Conservation (phyloP, 2,888 invertebrate species). For the Caenorhabditis doughertyi region DNA sequence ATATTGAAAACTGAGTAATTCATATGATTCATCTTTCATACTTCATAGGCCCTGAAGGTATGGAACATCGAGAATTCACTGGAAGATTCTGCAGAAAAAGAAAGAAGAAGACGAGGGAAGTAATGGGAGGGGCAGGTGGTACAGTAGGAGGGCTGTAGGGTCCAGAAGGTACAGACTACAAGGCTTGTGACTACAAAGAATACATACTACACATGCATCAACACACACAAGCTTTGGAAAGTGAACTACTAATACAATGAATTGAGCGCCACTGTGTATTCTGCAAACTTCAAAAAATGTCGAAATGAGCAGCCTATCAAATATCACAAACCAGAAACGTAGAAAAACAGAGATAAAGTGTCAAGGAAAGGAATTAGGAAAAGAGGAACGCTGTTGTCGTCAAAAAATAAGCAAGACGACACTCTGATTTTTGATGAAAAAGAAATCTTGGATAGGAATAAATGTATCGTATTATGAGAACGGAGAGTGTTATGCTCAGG, state of each 20-base stretch:
- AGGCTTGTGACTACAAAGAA: no score
- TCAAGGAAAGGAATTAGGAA: neutral
- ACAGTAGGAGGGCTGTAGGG: no score
- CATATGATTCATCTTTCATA: neutral
- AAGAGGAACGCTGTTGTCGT: neutral
- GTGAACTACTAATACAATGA: no score
- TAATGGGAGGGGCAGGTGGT: no score
- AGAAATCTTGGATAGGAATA: neutral
- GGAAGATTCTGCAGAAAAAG: neutral
- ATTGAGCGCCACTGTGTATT: no score
- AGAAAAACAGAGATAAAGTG: neutral
- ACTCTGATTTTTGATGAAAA: conserved; percentile 32
- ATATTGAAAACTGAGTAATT: conserved; percentile 30
- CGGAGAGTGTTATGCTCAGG: neutral
- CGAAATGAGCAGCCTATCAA: no score
- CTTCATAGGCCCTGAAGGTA: neutral
- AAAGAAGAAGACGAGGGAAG: neutral
- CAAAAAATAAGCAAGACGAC: neutral
- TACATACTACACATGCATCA: no score
- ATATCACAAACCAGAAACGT: no score
- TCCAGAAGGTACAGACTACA: no score
- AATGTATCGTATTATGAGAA: no score
- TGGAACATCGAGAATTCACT: neutral
- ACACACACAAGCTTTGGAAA: no score
- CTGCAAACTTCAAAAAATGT: no score